phyloP scores from a whole-genome alignment of 1,140 invertebrate species.

The Lepidostoma basale region DNA sequence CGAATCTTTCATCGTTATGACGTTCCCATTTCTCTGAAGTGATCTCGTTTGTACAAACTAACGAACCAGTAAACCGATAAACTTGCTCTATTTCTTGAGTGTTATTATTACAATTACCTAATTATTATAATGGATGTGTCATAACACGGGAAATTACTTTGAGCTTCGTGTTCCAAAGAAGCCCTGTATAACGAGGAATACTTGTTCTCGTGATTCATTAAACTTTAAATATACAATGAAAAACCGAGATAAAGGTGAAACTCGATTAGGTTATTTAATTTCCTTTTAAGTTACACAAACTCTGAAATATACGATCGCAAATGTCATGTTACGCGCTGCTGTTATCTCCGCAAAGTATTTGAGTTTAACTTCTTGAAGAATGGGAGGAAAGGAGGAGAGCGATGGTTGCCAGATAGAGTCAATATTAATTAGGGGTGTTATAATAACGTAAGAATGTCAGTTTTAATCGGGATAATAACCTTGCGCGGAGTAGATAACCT shows the following conservation, averaged over 20 bases:
- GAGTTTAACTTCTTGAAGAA: not conserved
- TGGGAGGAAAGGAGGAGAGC: not conserved
- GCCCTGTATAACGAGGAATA: too few species aligned
- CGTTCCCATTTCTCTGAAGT: too few species aligned
- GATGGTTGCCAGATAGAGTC: constrained; percentile 11
- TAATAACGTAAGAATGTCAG: not conserved
- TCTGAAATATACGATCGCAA: not conserved
- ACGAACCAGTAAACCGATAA: too few species aligned
- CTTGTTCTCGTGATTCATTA: too few species aligned
- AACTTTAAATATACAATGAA: too few species aligned
- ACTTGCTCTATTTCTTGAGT: too few species aligned
- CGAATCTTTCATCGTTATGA: too few species aligned
- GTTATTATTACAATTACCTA: too few species aligned
- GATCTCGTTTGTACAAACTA: too few species aligned
- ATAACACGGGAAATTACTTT: too few species aligned
- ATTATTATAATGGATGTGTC: too few species aligned
- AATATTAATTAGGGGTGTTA: constrained; percentile 8
- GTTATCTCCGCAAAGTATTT: not conserved
- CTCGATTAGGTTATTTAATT: constrained; percentile 4
- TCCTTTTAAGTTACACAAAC: not conserved
- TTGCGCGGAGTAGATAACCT: not conserved
- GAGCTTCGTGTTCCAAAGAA: too few species aligned
- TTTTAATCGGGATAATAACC: constrained; percentile 16
- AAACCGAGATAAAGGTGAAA: not conserved
- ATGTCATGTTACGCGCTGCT: not conserved